A percentile compares a stretch with the other conserved stretches of the same genome.
These are phyloP conservation scores for Microhierax caerulescens DNA, from an alignment of 2,797 vertebrate genomes.

Conservation along the genomic window DNA sequence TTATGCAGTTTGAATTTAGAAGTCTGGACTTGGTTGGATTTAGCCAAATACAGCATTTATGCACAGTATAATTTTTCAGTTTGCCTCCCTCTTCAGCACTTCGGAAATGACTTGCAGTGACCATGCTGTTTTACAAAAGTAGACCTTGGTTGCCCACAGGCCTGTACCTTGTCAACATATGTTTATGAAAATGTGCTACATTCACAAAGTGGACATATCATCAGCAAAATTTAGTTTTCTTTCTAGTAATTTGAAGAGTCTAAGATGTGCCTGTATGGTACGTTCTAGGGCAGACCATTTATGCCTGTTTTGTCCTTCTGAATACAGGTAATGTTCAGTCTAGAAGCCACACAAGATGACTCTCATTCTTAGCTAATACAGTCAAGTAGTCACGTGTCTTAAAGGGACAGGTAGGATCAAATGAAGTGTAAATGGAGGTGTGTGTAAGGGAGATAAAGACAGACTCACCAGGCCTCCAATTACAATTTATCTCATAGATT, in stretches of 20 bases:
- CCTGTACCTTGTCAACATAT: not conserved
- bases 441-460: not conserved
- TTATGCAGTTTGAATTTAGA: not conserved
- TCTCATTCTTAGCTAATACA: not conserved
- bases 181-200: not conserved
- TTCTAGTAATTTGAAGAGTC: not conserved
- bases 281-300: not conserved
- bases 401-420: not conserved
- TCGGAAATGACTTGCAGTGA: not conserved
- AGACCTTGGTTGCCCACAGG: not conserved
- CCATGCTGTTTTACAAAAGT: not conserved
- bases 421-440: not conserved
- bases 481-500: not conserved
- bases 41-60: not conserved
- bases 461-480: not conserved
- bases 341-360: not conserved
- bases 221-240: not conserved
- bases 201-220: not conserved
- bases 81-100: not conserved
- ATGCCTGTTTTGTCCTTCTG: not conserved
- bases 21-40: not conserved
- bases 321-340: not conserved
- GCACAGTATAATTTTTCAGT: not conserved
- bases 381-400: not conserved
- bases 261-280: rapidly evolving